These are phyloP conservation scores for Micrasema minimum DNA, from an alignment of 1,140 invertebrate genomes.

Conservation along the genomic window DNA sequence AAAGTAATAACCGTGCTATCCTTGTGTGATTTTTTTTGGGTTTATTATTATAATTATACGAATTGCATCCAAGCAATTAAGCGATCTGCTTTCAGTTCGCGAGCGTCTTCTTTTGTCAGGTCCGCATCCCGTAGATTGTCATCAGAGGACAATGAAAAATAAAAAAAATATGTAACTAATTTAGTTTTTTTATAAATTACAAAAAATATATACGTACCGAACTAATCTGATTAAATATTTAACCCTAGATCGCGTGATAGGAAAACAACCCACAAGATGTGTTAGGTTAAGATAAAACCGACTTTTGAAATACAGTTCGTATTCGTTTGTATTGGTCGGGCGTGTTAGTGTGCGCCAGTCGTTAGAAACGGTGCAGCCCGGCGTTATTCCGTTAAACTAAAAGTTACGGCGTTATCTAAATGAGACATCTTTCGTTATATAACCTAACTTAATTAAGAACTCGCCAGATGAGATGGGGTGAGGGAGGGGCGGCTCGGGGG, in stretches of 20 bases:
- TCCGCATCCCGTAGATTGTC: too few relatives aligned
- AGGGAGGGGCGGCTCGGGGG: slow-evolving; percentile 12
- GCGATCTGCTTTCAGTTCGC: neutral
- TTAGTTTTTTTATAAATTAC: neutral
- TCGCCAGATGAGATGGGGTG: slow-evolving; percentile 65
- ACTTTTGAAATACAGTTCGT: neutral
- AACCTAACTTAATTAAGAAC: slow-evolving; percentile 70
- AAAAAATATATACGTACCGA: neutral
- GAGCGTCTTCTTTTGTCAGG: too few relatives aligned
- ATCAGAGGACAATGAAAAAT: too few relatives aligned
- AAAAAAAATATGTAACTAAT: neutral
- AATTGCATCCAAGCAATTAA: neutral
- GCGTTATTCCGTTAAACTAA: slow-evolving; percentile 59
- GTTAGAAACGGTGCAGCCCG: slow-evolving; percentile 45
- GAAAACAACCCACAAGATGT: slow-evolving; percentile 15
- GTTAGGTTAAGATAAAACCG: neutral
- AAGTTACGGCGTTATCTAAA: slow-evolving; percentile 69
- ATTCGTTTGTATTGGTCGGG: slow-evolving; percentile 11
- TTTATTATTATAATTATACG: neutral
- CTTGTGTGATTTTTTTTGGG: too few relatives aligned
- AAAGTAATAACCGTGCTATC: too few relatives aligned
- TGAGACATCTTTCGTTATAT: slow-evolving; percentile 70
- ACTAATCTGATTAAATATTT: neutral
- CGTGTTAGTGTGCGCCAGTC: slow-evolving; percentile 28
- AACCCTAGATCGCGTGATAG: slow-evolving; percentile 7